Percentiles rank a stretch among this genome's conserved stretches.
Evolutionary conservation across 2,113 vertebrate species (phyloP).

Genomic region (Copsychus sechellarum): DNA sequence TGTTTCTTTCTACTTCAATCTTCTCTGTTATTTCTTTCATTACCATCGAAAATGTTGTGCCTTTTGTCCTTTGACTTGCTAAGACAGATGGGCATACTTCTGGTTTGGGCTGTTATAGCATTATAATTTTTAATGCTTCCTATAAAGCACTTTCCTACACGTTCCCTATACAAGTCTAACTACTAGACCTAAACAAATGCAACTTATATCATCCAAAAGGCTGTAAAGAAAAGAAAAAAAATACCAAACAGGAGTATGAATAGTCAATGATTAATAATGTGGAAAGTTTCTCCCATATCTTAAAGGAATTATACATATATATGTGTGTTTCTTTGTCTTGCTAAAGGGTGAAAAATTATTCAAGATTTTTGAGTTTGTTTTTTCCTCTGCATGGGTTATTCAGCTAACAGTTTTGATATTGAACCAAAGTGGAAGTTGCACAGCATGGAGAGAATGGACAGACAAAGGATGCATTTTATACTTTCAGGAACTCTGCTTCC

Average conservation of each 20-base stretch:
- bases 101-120: not conserved
- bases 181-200: not conserved
- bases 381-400: not conserved
- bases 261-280: accelerated
- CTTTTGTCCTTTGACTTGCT: not conserved
- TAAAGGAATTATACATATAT: not conserved
- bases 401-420: not conserved
- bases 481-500: not conserved
- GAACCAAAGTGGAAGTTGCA: not conserved
- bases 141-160: not conserved
- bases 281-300: not conserved
- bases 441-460: accelerated
- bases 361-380: not conserved
- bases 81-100: not conserved
- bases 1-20: not conserved
- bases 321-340: not conserved
- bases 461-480: not conserved
- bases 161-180: not conserved
- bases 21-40: not conserved
- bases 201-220: not conserved
- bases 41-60: not conserved
- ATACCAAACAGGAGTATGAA: not conserved
- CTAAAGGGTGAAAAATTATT: not conserved
- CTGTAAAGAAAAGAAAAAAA: not conserved
- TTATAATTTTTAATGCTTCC: not conserved